A percentile compares a stretch with the other conserved stretches of the same genome.
phyloP scores from a whole-genome alignment of 1,140 invertebrate genomes.

The Neodiprion virginianus region DNA sequence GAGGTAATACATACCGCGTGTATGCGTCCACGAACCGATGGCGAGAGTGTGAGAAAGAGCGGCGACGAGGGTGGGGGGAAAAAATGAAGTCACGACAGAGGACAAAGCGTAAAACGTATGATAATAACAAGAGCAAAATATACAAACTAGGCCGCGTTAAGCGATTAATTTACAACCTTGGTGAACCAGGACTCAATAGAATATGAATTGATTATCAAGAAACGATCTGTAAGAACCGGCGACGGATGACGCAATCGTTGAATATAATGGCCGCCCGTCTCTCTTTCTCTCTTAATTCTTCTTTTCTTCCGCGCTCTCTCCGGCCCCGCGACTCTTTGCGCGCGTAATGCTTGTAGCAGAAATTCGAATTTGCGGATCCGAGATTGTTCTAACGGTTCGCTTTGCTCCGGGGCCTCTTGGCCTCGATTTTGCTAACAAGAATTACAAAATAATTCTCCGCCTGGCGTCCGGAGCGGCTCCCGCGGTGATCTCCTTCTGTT shows the following conservation, averaged over 20 bases:
- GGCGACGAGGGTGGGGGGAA: too few species aligned
- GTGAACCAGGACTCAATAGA: background rate
- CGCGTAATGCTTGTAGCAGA: background rate
- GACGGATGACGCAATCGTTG: too few species aligned
- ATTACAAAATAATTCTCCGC: conserved; percentile 13
- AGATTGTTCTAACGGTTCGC: conserved; percentile 29
- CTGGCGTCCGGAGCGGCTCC: background rate
- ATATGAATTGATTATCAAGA: background rate
- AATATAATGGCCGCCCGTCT: too few species aligned
- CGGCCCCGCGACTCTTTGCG: background rate
- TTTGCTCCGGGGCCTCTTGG: conserved; percentile 29
- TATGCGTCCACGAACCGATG: too few species aligned
- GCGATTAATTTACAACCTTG: conserved; percentile 4
- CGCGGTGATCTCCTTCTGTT: background rate
- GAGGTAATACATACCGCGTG: too few species aligned
- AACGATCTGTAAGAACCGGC: background rate
- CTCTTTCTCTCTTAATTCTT: too few species aligned
- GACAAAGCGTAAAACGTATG: background rate
- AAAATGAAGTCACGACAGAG: background rate
- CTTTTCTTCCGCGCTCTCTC: too few species aligned
- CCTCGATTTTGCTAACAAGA: conserved; percentile 17
- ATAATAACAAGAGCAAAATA: background rate
- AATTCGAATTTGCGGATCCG: conserved; percentile 14
- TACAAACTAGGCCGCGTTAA: conserved; percentile 1
- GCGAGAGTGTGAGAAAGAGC: too few species aligned